Conservation (phyloP, 2,113 vertebrate genomes). For the Muscicapa adusta region DNA sequence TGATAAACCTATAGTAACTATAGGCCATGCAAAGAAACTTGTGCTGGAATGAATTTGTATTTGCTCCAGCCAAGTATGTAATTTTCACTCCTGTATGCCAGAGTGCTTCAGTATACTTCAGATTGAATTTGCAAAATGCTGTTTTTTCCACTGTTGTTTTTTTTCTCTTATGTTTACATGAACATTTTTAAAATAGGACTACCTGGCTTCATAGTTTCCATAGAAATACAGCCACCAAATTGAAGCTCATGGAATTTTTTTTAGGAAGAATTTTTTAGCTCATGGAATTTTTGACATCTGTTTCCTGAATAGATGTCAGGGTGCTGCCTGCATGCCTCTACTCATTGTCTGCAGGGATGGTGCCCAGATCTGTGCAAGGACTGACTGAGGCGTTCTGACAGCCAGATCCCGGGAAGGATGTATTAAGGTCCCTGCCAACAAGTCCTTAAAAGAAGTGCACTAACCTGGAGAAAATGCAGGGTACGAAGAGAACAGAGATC, state of each 20-base stretch:
- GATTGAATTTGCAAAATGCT: not conserved
- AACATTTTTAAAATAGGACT: not conserved
- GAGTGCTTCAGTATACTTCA: not conserved
- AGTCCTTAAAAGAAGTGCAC: not conserved
- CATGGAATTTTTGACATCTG: no score
- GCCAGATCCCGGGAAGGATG: not conserved
- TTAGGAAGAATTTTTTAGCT: not conserved
- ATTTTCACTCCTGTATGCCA: not conserved
- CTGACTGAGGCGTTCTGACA: not conserved
- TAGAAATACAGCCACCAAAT: not conserved
- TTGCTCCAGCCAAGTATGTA: not conserved
- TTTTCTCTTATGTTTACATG: not conserved
- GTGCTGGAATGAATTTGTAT: not conserved
- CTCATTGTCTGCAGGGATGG: not conserved
- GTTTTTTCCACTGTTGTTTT: not conserved
- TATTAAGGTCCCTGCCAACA: rapidly evolving
- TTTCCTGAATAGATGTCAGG: not conserved
- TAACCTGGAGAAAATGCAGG: not conserved
- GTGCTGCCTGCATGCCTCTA: rapidly evolving
- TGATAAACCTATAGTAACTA: not conserved
- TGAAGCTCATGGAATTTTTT: not conserved
- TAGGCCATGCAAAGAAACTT: not conserved
- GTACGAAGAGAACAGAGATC: not conserved
- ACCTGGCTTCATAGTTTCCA: not conserved
- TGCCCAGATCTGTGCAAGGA: rapidly evolving